phyloP scores from a whole-genome alignment of 2,113 vertebrate genomes.

The Hippopotamus amphibius region DNA sequence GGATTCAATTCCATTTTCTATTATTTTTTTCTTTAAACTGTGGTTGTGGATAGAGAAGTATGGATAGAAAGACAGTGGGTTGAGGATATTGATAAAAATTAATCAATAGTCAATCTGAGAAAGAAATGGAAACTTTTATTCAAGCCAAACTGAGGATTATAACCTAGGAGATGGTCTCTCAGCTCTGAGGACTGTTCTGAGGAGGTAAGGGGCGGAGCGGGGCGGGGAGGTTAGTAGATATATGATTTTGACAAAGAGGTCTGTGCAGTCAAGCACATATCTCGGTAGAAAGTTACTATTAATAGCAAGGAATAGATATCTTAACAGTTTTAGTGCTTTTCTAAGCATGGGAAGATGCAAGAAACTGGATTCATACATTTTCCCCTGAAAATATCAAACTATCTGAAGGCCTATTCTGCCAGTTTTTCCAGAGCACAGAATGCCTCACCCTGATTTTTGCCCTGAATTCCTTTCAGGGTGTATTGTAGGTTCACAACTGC shows the following conservation, averaged over 20 bases:
- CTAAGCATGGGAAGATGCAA: not conserved
- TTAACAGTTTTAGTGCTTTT: not conserved
- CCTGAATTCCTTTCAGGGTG: not conserved
- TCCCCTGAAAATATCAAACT: not conserved
- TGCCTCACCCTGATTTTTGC: not conserved
- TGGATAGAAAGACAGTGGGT: not conserved
- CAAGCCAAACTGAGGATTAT: not conserved
- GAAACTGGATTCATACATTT: not conserved
- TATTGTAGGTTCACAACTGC: not conserved
- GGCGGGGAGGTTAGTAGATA: not conserved
- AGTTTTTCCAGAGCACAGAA: not conserved
- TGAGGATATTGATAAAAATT: not conserved
- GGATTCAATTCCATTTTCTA: conserved; percentile 10
- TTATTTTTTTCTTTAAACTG: not conserved
- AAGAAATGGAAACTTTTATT: not conserved
- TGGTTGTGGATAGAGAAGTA: not conserved
- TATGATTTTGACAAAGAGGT: not conserved
- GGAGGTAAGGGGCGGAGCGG: too few relatives aligned
- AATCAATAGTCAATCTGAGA: not conserved
- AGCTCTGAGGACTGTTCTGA: not conserved
- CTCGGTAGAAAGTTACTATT: not conserved
- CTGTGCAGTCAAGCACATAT: not conserved
- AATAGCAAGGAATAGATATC: not conserved
- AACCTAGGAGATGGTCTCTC: not conserved
- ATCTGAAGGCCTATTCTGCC: not conserved